phyloP scores from a whole-genome alignment of 2,888 invertebrate genomes.

The Patella depressa region DNA sequence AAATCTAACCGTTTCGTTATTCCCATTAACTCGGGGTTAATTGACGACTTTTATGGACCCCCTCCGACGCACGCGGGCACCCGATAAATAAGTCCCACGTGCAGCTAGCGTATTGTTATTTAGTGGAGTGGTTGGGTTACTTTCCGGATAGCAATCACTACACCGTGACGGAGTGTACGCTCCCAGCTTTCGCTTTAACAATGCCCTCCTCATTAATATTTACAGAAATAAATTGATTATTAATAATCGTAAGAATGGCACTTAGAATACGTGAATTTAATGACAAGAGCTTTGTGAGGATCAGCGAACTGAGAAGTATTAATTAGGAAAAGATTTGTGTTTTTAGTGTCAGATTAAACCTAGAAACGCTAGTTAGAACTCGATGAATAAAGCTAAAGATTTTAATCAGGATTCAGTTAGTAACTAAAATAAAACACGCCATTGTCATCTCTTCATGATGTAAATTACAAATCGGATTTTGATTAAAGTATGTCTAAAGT shows the following conservation, averaged over 20 bases:
- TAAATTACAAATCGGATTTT: no score
- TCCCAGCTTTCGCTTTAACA: not conserved
- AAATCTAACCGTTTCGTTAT: no score
- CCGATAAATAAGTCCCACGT: conserved; percentile 5
- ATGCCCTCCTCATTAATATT: no score
- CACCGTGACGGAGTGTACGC: conserved; percentile 2
- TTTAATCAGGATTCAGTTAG: no score
- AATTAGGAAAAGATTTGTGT: no score
- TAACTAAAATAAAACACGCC: no score
- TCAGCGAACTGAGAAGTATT: no score
- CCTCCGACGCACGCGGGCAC: not conserved
- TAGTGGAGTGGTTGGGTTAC: not conserved
- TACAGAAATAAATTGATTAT: not conserved
- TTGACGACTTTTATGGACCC: not conserved
- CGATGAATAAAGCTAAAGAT: no score
- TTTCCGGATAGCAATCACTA: conserved; percentile 6
- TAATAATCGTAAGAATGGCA: not conserved
- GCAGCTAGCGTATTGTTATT: not conserved
- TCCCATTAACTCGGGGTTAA: not conserved
- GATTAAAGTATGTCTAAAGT: no score
- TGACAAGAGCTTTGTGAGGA: not conserved
- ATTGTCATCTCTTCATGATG: no score
- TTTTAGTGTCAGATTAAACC: no score
- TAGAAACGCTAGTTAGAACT: no score
- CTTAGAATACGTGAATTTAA: not conserved